Evolutionary conservation across 2,797 vertebrate genomes (phyloP), one percentile per base, ranked within the genome.

Genomic region (Manis javanica): DNA sequence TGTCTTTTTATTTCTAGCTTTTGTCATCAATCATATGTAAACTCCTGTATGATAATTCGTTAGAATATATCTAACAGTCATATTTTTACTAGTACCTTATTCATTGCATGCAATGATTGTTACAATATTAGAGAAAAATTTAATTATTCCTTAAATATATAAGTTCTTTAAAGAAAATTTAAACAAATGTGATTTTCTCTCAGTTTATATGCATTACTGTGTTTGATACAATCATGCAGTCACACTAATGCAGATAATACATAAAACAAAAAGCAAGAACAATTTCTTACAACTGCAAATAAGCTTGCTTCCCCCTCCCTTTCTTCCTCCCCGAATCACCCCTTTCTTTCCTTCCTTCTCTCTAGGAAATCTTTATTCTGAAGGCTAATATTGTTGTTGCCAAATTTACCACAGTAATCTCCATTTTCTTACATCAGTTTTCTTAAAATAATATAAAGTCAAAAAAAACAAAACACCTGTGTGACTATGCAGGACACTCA

Each of bases 371-470:
- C 18, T 31, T 37, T 37, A 21, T 19, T 37, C 23, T 51, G 18
- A 83, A 86, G 31, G 15, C 9, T 24, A 49, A 51, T 82, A 61
- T 46, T 88, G 42, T 89, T 79, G 31, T 74, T 53, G 10, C 16
- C 23, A 72, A 87, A 37, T 2, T 69, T 49, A 69, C 26, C 81
- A 59, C 7, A 66, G 8, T 23, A 21, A 86, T 24, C n/a, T 96
- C 24, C 9, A 34, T 74, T 46, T 57, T 81, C 46, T 55, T 66
- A 84, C 0, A 53, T 39, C 11, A 61, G 1, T 81, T 89, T 53
- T 69, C 23, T 69, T 74, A 92, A 79, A 77, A 92, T 69, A 83
- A 49, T n/a, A 83, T 75, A n/a, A 81, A 86, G 1, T 78, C 53
- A 42, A 92, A 75, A 7, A 46, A 71, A 72, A 68, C 29, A 31